phyloP scores from a whole-genome alignment of 2,113 vertebrate genomes.

The Cryptotis parvus region DNA sequence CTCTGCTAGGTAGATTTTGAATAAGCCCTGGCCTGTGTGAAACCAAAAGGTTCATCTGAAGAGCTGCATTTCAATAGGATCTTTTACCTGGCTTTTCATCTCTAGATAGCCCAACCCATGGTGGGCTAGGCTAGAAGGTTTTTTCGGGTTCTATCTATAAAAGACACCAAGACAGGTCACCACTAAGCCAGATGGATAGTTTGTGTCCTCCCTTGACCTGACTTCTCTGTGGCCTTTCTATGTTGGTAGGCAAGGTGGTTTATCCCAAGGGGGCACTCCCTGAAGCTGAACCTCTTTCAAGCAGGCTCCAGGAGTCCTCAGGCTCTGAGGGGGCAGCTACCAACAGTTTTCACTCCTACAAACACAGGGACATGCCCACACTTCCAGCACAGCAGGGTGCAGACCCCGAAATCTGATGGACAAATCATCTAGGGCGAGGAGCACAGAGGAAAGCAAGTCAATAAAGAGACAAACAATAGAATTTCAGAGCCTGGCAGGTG shows the following conservation, averaged over 20 bases:
- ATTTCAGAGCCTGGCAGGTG: background rate
- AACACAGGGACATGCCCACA: background rate
- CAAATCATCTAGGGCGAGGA: background rate
- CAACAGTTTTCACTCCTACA: background rate
- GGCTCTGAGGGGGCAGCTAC: background rate
- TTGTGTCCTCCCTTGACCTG: background rate
- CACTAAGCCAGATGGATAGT: constrained; percentile 7
- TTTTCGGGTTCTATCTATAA: no score
- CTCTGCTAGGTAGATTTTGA: no score
- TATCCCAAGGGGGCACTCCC: background rate
- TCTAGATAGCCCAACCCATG: no score
- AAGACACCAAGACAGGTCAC: no score
- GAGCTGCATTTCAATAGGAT: no score
- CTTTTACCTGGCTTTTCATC: no score
- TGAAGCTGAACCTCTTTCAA: background rate
- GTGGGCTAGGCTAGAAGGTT: no score
- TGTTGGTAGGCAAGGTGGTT: background rate
- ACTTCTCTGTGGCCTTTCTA: constrained; percentile 4
- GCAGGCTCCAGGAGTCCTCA: background rate
- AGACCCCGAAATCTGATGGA: background rate
- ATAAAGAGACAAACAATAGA: background rate
- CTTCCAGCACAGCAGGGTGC: background rate
- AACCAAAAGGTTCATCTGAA: no score
- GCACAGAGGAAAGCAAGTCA: constrained; percentile 30
- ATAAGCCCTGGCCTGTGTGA: no score